phyloP scores from a whole-genome alignment of 2,888 invertebrate species.

The Tholera decimalis region DNA sequence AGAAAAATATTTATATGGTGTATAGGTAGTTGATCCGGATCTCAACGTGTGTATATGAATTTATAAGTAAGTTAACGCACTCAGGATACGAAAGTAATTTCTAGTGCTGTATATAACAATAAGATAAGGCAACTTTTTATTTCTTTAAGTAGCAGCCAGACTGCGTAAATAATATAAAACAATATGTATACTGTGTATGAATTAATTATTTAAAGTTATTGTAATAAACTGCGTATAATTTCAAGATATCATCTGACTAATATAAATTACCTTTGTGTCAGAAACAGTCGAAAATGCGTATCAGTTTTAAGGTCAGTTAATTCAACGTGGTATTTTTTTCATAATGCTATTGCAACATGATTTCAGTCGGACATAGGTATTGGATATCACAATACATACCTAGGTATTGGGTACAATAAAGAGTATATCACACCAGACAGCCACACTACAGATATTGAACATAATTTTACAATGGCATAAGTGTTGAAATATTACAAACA shows the following conservation, averaged over 20 bases:
- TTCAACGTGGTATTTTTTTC: neutral
- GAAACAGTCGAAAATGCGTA: constrained; percentile 29
- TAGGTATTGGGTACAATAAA: too few relatives aligned
- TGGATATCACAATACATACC: too few relatives aligned
- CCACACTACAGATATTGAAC: too few relatives aligned
- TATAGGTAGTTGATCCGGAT: too few relatives aligned
- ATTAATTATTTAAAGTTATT: neutral
- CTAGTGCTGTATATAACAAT: too few relatives aligned
- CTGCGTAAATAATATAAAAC: neutral
- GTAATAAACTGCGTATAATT: constrained; percentile 7
- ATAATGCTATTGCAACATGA: constrained; percentile 7
- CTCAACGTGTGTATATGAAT: too few relatives aligned
- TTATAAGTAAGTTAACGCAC: too few relatives aligned
- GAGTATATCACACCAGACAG: too few relatives aligned
- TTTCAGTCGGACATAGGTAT: constrained; percentile 5
- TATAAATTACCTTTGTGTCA: constrained; percentile 33
- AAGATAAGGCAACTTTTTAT: neutral
- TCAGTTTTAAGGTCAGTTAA: constrained; percentile 31
- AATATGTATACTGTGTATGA: constrained; percentile 6
- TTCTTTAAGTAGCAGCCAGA: neutral
- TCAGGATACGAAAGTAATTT: too few relatives aligned
- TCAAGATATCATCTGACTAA: constrained; percentile 27
- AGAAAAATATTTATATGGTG: too few relatives aligned
- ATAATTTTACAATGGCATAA: too few relatives aligned
- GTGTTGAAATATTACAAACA: too few relatives aligned